These are phyloP conservation scores for Hipparchia semele DNA, from an alignment of 2,888 invertebrate species.

Conservation along the genomic window DNA sequence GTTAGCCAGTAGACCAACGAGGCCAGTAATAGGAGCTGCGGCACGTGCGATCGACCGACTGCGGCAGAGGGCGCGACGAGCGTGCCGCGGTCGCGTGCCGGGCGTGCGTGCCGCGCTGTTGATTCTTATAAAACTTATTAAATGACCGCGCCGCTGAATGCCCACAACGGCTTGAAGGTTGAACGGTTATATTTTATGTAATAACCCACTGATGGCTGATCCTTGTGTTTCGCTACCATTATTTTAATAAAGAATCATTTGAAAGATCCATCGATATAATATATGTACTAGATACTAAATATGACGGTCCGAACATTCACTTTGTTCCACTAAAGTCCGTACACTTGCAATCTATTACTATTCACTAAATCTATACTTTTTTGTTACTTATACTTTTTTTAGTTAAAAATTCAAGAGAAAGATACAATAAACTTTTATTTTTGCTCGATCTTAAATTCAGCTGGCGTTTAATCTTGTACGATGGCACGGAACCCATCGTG, in stretches of 20 bases:
- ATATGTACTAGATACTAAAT: too few relatives aligned
- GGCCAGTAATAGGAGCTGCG: conserved; percentile 11
- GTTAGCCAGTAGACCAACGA: too few relatives aligned
- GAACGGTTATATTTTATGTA: conserved; percentile 40
- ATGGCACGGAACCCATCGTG: too few relatives aligned
- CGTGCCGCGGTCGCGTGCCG: conserved; percentile 63
- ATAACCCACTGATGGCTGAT: conserved; percentile 14
- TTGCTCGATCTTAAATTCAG: too few relatives aligned
- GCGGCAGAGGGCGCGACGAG: conserved; percentile 56
- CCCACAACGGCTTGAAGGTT: conserved; percentile 36
- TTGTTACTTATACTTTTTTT: too few relatives aligned
- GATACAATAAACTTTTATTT: too few relatives aligned
- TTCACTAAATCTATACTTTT: not conserved
- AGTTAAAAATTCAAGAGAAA: too few relatives aligned
- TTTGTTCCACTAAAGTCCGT: too few relatives aligned
- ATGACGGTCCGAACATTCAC: too few relatives aligned
- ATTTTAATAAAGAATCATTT: not conserved
- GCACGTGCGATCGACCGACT: conserved; percentile 42
- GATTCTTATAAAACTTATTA: conserved; percentile 74
- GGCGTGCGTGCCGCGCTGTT: conserved; percentile 60
- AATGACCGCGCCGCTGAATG: conserved; percentile 54
- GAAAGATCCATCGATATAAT: too few relatives aligned
- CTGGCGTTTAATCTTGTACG: too few relatives aligned
- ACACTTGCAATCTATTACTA: not conserved
- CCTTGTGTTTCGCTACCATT: conserved; percentile 12